Conservation (phyloP, 1,140 invertebrate genomes). For the Plutomurus gul region DNA sequence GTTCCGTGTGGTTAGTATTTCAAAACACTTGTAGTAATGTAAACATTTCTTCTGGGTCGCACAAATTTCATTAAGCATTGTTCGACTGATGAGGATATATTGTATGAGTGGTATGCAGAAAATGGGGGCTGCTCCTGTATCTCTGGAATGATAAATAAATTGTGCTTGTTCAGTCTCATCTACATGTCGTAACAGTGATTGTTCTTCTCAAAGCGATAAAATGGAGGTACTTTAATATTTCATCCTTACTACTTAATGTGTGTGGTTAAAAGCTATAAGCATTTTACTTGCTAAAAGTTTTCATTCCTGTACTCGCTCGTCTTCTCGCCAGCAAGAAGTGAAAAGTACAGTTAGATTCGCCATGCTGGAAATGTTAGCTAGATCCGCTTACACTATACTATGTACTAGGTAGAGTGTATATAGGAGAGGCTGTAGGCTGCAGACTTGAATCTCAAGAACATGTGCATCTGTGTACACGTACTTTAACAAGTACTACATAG, state of each 20-base stretch:
- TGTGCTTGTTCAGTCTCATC: no score
- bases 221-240: not conserved
- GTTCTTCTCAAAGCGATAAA: not conserved
- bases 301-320: not conserved
- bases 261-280: not conserved
- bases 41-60: no score
- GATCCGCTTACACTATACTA: not conserved
- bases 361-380: slow-evolving; percentile 32
- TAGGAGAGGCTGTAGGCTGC: not conserved
- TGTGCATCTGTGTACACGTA: not conserved
- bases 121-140: no score
- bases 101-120: no score
- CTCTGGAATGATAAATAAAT: no score
- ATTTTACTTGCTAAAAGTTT: not conserved
- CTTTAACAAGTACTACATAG: not conserved
- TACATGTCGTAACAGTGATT: not conserved
- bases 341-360: slow-evolving; percentile 33
- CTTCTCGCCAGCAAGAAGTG: slow-evolving; percentile 8
- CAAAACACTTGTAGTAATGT: no score
- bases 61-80: no score
- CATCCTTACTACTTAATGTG: not conserved
- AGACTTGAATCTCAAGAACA: not conserved
- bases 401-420: not conserved
- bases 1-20: no score
- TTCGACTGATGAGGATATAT: no score